Conservation (phyloP, 1,140 invertebrate species). For the Pygmarrhopalites habei region DNA sequence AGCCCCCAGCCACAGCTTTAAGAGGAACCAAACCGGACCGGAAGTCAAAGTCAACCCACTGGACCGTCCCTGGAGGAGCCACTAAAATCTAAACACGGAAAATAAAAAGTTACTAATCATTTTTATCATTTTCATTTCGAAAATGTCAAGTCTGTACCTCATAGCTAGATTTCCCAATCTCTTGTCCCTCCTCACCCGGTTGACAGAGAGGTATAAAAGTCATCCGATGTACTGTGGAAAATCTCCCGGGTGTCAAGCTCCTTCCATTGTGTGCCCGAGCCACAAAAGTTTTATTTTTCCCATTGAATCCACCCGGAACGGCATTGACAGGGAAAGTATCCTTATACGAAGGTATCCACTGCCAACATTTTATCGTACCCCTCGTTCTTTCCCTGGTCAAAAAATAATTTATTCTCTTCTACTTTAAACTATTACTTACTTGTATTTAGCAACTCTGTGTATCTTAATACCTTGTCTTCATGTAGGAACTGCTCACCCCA, state of each 20-base stretch:
- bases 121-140: too few species aligned
- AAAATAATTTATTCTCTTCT: too few species aligned
- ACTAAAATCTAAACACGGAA: background rate
- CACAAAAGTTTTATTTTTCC: background rate
- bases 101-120: background rate
- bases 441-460: too few species aligned
- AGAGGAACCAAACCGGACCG: background rate
- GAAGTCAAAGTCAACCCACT: background rate
- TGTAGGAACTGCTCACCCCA: too few species aligned
- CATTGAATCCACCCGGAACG: background rate
- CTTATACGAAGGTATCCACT: background rate
- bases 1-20: background rate
- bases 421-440: too few species aligned
- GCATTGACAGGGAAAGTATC: slow-evolving; percentile 2
- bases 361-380: too few species aligned
- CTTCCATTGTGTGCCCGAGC: background rate
- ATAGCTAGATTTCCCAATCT: too few species aligned
- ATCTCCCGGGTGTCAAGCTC: background rate
- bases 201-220: too few species aligned
- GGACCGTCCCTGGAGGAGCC: background rate
- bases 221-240: background rate
- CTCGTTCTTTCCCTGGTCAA: too few species aligned
- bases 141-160: too few species aligned
- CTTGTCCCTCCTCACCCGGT: too few species aligned
- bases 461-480: too few species aligned